Evolutionary conservation across 2,797 vertebrate genomes (phyloP).

Genomic region (Podarcis lilfordi): DNA sequence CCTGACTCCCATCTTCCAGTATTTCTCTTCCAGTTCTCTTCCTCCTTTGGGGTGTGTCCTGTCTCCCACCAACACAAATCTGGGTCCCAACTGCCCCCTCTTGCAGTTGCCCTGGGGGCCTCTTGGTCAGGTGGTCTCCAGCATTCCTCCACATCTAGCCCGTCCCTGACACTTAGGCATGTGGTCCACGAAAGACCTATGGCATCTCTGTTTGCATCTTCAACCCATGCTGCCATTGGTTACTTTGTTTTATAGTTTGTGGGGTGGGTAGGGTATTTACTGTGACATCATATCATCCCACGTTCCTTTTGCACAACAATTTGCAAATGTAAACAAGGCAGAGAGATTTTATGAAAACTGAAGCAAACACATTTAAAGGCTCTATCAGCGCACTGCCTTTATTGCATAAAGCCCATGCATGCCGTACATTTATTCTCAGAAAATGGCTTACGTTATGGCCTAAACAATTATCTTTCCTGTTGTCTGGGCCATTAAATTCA

Average conservation of each 20-base stretch:
- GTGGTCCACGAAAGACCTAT: background rate
- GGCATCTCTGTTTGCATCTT: background rate
- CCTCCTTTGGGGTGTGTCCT: no score
- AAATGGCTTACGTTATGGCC: slow-evolving; percentile 12
- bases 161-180: no score
- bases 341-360: slow-evolving; percentile 8
- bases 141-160: no score
- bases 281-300: background rate
- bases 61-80: no score
- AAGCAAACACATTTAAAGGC: background rate
- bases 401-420: background rate
- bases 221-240: background rate
- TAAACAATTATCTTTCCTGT: slow-evolving; percentile 20
- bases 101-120: no score
- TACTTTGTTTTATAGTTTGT: background rate
- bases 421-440: background rate
- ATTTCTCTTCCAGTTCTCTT: no score
- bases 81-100: no score
- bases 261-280: background rate
- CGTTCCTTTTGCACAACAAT: background rate
- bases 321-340: background rate
- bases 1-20: no score
- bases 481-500: background rate
- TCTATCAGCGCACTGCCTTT: background rate
- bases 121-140: no score